Evolutionary conservation across 2,113 vertebrate genomes (phyloP).

Genomic region (Zosterops borbonicus): DNA sequence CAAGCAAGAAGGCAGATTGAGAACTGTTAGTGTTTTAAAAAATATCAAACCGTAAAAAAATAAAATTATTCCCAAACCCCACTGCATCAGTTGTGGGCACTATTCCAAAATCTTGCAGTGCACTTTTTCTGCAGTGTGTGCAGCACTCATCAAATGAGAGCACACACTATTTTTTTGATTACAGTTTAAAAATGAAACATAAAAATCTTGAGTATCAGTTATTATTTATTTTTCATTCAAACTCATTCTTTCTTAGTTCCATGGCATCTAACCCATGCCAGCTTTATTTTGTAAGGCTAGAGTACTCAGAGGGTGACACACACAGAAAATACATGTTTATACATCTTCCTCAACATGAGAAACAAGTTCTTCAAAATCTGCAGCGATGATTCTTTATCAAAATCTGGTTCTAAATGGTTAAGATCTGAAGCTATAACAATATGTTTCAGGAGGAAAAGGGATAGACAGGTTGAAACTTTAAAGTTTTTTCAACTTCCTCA

Average conservation of each 20-base stretch:
- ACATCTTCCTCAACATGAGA: not conserved
- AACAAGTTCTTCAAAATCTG: not conserved
- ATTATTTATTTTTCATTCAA: not conserved
- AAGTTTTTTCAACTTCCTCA: not conserved
- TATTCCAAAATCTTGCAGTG: slow-evolving; percentile 30
- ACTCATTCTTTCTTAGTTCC: not conserved
- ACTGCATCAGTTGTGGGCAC: not conserved
- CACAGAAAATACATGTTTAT: not conserved
- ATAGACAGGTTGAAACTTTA: not conserved
- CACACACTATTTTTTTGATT: not conserved
- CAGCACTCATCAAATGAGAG: not conserved
- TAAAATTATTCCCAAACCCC: not conserved
- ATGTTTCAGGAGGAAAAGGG: not conserved
- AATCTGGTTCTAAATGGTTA: not conserved
- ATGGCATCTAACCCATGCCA: not conserved
- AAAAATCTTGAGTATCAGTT: not conserved
- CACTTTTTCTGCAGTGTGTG: slow-evolving; percentile 36
- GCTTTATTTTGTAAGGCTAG: not conserved
- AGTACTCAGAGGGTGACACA: not conserved
- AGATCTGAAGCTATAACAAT: not conserved
- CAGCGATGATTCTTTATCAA: not conserved
- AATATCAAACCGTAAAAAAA: not conserved
- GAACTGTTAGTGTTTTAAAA: not conserved
- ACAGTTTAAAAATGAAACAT: slow-evolving; percentile 2
- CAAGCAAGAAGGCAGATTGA: not conserved